Conservation (phyloP, 2,888 invertebrate genomes). For the Xestoiulus laeticollis region DNA sequence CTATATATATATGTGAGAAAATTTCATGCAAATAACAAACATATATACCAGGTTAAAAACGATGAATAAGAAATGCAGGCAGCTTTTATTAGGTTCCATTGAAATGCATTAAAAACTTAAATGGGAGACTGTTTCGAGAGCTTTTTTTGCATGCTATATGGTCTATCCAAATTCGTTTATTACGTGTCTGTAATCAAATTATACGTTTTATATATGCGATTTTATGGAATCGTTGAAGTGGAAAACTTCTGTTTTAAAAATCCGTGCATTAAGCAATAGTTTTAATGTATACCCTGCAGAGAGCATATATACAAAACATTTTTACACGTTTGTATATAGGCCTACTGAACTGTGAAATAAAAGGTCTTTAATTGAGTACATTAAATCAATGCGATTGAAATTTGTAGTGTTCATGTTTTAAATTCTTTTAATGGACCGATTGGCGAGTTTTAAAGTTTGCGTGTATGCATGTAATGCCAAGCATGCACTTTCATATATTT, state of each 20-base stretch:
- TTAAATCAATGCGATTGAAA: neutral
- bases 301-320: neutral
- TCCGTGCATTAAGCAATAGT: neutral
- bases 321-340: neutral
- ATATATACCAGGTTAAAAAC: neutral
- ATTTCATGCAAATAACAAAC: slow-evolving; percentile 38
- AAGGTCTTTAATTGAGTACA: neutral
- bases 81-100: slow-evolving; percentile 21
- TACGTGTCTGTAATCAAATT: slow-evolving; percentile 38
- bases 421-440: neutral
- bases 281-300: neutral
- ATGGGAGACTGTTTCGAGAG: neutral
- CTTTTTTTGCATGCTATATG: neutral
- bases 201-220: neutral
- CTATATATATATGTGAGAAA: neutral
- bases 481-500: too few species aligned
- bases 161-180: neutral
- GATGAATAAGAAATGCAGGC: slow-evolving; percentile 34
- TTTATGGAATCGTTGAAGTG: neutral
- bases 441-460: too few species aligned
- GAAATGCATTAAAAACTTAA: slow-evolving; percentile 41
- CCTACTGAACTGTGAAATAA: neutral
- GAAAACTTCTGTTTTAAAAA: slow-evolving; percentile 23
- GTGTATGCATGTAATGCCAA: too few species aligned
- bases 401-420: neutral